Evolutionary conservation across 2,797 vertebrate genomes (phyloP), one percentile per base, ranked within the genome.

Genomic region (Helarctos malayanus): DNA sequence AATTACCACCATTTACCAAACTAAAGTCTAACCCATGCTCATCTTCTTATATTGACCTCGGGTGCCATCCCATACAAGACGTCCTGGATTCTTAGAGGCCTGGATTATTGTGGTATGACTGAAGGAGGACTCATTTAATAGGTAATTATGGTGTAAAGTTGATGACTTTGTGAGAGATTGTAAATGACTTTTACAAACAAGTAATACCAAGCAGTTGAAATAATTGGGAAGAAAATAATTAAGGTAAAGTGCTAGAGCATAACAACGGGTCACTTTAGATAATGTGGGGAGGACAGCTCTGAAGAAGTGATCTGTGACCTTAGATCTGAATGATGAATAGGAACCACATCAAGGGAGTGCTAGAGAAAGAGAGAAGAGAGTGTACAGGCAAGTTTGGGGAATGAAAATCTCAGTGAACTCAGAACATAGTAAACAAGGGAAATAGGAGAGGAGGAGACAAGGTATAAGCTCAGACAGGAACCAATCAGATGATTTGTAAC

Each of bases 401-500:
- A 21, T 14, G 86, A 75, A 92, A 38, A 35, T 56, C 38, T 86
- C 61, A 68, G 56, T 19, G 19, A 63, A 41, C 57, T 89, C 49
- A 52, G n/a, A 79, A 85, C 59, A 91, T 5, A 35, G 2, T 86
- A 29, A 90, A 16, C 47, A 35, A 94, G 11, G 69, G 25, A 61
- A 89, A 78, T 49, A 32, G 32, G 38, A 87, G 56, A 85, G n/a
- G 38, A 84, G 6, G 15, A 47, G 12, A 79, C 8, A 47, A 94
- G 19, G 18, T 90, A 23, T 80, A 86, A 89, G 76, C 47, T 69
- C 75, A 56, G 32, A 9, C 47, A 78, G 47, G 25, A 25, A 79
- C 18, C 71, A 97, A 73, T 16, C 63, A 71, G 59, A 76, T 84
- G 57, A 90, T 91, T 54, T 91, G 69, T 95, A 45, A 84, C 27